phyloP scores from a whole-genome alignment of 1,140 invertebrate genomes.

The Callitettix versicolor region DNA sequence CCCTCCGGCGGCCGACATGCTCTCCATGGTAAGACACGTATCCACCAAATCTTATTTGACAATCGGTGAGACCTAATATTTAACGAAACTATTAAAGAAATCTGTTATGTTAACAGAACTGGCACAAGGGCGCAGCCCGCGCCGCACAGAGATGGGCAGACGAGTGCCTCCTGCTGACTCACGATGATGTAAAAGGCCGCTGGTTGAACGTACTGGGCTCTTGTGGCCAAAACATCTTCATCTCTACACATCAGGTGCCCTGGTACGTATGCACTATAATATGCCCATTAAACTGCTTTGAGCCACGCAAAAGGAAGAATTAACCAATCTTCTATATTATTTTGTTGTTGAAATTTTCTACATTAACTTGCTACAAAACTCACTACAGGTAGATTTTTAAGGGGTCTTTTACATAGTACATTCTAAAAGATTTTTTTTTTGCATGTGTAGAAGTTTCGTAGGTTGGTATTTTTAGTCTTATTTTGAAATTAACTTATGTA shows the following conservation, averaged over 20 bases:
- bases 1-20: constrained; percentile 67
- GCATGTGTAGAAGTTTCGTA: too few species aligned
- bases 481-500: too few species aligned
- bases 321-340: too few species aligned
- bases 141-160: constrained; percentile 66
- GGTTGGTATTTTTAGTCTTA: too few species aligned
- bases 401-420: too few species aligned
- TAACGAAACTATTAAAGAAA: constrained; percentile 13
- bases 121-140: constrained; percentile 54
- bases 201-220: constrained; percentile 53
- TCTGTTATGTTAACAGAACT: constrained; percentile 42
- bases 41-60: not conserved
- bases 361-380: too few species aligned
- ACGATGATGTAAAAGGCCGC: constrained; percentile 55
- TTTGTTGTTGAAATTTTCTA: too few species aligned
- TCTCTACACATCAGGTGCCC: constrained; percentile 64
- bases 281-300: too few species aligned
- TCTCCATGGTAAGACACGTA: constrained; percentile 53
- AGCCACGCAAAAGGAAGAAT: too few species aligned
- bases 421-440: too few species aligned
- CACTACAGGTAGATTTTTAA: too few species aligned
- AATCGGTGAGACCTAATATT: constrained; percentile 3
- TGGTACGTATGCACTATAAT: too few species aligned
- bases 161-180: constrained; percentile 52
- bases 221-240: constrained; percentile 76